phyloP scores from a whole-genome alignment of 2,888 invertebrate species.

The Abrostola tripartita region DNA sequence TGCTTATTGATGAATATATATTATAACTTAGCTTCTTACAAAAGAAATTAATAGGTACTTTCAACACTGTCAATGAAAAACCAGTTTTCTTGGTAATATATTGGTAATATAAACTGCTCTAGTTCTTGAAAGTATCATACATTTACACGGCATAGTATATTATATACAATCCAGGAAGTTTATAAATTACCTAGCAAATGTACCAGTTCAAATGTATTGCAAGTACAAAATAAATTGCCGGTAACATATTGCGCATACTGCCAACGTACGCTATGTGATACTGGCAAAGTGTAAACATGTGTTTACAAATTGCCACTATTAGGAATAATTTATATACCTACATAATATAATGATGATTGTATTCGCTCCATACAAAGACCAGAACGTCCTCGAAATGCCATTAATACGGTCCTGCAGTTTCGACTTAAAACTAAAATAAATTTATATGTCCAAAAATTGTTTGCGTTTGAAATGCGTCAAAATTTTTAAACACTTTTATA shows the following conservation, averaged over 20 bases:
- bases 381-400: background rate
- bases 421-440: no score
- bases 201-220: slow-evolving; percentile 4
- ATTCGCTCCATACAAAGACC: background rate
- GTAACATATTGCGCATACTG: slow-evolving; percentile 3
- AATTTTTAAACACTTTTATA: no score
- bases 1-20: no score
- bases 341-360: background rate
- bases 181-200: slow-evolving; percentile 5
- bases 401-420: no score
- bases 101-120: background rate
- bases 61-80: no score
- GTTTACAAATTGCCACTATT: slow-evolving; percentile 1
- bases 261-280: slow-evolving; percentile 4
- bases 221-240: slow-evolving; percentile 5
- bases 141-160: background rate
- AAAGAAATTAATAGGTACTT: background rate
- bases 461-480: no score
- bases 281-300: background rate
- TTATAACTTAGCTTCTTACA: background rate
- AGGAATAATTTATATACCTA: background rate
- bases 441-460: no score
- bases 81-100: background rate
- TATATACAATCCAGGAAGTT: slow-evolving; percentile 3
- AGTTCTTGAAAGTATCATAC: background rate